Evolutionary conservation across 2,113 vertebrate species (phyloP), one percentile per base, ranked within the genome.

Genomic region (Myotis yumanensis): DNA sequence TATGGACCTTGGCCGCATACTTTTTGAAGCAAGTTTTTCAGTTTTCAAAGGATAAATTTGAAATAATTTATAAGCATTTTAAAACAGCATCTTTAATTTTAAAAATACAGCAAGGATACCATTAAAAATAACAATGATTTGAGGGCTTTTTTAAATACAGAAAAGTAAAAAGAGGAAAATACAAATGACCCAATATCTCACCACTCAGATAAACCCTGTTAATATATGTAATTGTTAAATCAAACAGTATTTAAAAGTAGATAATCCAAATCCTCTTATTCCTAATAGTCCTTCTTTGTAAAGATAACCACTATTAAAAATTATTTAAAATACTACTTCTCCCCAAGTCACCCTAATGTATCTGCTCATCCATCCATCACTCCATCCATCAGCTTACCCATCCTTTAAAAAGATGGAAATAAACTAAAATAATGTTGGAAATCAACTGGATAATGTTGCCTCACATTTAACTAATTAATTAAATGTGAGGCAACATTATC

Each of bases 131-230:
- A 66, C 14, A 82, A 7, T 73, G 17, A 62, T 37, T 71, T 68
- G 20, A 86, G 46, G 7, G 1, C 14, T n/a, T 57, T 86, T 68
- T 62, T 89, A 71, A 82, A 91, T 43, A 89, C 0, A 43, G 7
- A 25, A 81, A 68, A 68, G 22, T n/a, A 93, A 54, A 35, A 85
- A 71, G 23, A 87, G 83, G n/a, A 95, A 85, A 85, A 76, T 64
- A 2, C 72, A 81, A 91, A 90, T 75, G n/a, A 3, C 22, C 7
- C 16, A 90, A 48, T 72, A 72, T 35, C 12, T 68, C 9, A 59
- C 25, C 22, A 86, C 37, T 81, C 51, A 90, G 3, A 90, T 86
- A 87, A 89, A 79, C 7, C 3, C 7, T 75, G 1, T 15, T 32
- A 62, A 72, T 46, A 51, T n/a, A 17, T 66, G 35, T 54, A 54